Conservation (phyloP, 2,113 vertebrate genomes). For the Siniperca chuatsi region DNA sequence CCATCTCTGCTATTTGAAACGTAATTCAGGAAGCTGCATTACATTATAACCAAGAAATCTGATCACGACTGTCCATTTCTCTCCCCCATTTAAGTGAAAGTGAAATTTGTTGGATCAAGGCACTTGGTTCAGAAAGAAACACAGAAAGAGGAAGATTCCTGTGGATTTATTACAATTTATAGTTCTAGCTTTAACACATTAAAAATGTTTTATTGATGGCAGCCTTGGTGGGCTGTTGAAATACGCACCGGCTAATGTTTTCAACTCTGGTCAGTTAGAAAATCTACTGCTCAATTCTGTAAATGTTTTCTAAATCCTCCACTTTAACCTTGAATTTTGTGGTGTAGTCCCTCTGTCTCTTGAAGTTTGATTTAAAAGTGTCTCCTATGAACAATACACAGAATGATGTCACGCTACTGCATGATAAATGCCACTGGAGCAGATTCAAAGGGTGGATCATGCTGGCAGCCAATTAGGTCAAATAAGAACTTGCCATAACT, state of each 20-base stretch:
- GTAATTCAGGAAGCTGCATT: constrained; percentile 46
- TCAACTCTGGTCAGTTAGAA: constrained; percentile 33
- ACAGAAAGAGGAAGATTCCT: constrained; percentile 29
- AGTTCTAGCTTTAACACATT: constrained; percentile 37
- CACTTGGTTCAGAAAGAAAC: neutral
- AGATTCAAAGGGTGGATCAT: constrained; percentile 72
- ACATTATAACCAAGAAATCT: constrained; percentile 54
- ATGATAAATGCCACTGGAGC: constrained; percentile 70
- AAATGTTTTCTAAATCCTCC: constrained; percentile 40
- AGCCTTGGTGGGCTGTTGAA: constrained; percentile 35
- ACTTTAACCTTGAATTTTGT: constrained; percentile 45
- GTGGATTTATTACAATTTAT: constrained; percentile 36
- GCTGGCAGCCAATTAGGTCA: constrained; percentile 70
- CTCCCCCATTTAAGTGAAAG: neutral
- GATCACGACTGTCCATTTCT: neutral
- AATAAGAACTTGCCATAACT: constrained; percentile 64
- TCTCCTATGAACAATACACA: constrained; percentile 64
- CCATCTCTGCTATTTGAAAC: constrained; percentile 42
- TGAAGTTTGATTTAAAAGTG: constrained; percentile 69
- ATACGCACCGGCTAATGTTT: constrained; percentile 26
- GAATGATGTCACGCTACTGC: constrained; percentile 73
- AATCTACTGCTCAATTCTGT: constrained; percentile 22
- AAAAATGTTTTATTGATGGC: constrained; percentile 37
- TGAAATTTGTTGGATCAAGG: neutral
- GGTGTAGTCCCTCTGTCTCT: constrained; percentile 50